Base-by-base conservation (phyloP, 2,113 vertebrate species). In the Orientallactaga bullata region DNA sequence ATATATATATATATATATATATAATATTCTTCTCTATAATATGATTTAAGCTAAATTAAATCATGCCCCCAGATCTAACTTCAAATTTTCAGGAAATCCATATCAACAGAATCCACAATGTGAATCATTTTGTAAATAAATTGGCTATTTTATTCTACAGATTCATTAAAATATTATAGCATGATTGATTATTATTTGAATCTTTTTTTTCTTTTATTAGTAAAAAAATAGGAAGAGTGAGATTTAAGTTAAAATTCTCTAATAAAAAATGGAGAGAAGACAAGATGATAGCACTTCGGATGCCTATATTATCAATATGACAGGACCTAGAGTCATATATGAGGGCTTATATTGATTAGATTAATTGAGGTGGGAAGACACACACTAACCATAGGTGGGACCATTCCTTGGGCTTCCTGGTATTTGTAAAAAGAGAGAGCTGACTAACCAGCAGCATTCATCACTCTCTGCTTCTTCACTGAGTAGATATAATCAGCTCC, bases 181-280 rank as follows among this genome's bases (percentile, higher is more conserved):
- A 10, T 26, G 6, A 26, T 26, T 65, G 7, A 28, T 65, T 9
- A 65, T 65, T 13, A 55, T 11, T 55, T 55, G 55, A 55, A 16
- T 66, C 23, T 13, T 66, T 66, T 66, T 10, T 26, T 26, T 23
- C n/a, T n/a, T 83, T 76, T 66, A 18, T 51, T 72, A 84, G 51
- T n/a, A 69, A 93, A 77, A 66, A 17, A 8, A 7, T 10, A 73
- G 37, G 5, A 73, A 72, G 7, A 65, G 2, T 78, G 5, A 4
- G 8, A 77, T 51, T 71, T 86, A 86, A 72, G 78, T 79, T 81
- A 65, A 93, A 88, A 80, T 85, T 71, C 17, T 82, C 4, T 16
- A 72, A 63, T 7, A 61, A 77, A 39, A 42, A 88, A 51, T 17
- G 26, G 8, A 0, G 6, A 4, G 39, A 28, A 68, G 11, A 89